These are phyloP conservation scores for Engystomops pustulosus DNA, from an alignment of 2,113 vertebrate genomes.

Conservation along the genomic window DNA sequence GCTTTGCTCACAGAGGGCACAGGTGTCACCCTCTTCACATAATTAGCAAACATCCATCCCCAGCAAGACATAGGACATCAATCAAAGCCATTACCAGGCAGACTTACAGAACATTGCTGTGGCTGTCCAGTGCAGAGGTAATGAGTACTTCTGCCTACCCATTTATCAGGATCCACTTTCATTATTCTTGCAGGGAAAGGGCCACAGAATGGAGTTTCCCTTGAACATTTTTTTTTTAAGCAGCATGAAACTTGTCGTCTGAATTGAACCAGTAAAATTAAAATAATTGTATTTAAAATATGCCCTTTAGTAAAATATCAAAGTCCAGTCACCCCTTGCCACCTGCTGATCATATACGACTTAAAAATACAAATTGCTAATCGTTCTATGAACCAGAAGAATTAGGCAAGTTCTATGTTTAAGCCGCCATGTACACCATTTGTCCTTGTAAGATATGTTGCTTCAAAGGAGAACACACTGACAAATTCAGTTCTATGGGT, in stretches of 20 bases:
- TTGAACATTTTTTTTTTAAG: constrained; percentile 25
- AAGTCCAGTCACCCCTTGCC: neutral
- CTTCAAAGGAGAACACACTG: no score
- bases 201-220: constrained; percentile 14
- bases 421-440: no score
- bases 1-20: constrained; percentile 54
- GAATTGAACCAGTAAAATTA: neutral
- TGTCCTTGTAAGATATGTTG: no score
- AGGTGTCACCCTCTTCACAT: constrained; percentile 59
- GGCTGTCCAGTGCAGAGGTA: constrained; percentile 53
- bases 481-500: no score
- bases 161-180: constrained; percentile 48
- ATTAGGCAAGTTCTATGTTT: no score
- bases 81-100: constrained; percentile 53
- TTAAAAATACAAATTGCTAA: no score
- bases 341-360: no score
- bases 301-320: neutral
- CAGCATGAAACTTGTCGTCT: neutral
- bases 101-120: constrained; percentile 52
- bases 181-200: constrained; percentile 46
- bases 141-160: constrained; percentile 50
- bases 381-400: no score
- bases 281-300: neutral
- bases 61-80: constrained; percentile 57
- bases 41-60: constrained; percentile 60